Conservation (phyloP, 2,888 invertebrate species). For the Cephus rjabovi region DNA sequence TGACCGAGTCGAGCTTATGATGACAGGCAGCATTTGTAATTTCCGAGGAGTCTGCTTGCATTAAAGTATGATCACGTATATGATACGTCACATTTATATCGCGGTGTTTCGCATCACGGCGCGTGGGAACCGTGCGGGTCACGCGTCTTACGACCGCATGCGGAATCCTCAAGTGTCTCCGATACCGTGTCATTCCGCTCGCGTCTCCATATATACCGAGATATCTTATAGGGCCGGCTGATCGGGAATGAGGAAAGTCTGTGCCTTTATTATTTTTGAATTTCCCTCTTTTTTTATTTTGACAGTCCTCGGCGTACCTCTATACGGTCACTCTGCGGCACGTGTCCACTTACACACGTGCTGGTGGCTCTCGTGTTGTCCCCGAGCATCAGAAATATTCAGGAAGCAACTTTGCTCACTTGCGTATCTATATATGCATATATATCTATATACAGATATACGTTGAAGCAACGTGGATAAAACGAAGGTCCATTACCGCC, state of each 20-base stretch:
- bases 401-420: neutral
- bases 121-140: constrained; percentile 64
- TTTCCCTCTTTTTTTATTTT: neutral
- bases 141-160: constrained; percentile 58
- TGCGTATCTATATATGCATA: neutral
- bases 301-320: neutral
- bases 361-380: neutral
- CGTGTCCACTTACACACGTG: neutral
- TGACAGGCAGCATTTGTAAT: constrained; percentile 43
- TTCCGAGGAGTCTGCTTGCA: constrained; percentile 47
- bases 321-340: neutral
- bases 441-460: neutral
- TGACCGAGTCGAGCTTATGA: constrained; percentile 21
- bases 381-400: neutral
- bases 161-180: constrained; percentile 55
- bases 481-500: neutral
- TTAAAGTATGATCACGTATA: constrained; percentile 62
- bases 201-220: neutral
- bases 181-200: neutral
- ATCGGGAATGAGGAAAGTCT: neutral
- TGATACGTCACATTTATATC: constrained; percentile 56
- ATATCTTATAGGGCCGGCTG: neutral
- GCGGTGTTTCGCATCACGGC: constrained; percentile 52
- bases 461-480: neutral
- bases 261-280: neutral